Base-by-base conservation (phyloP, 1,140 invertebrate genomes). In the Grapholita molesta region DNA sequence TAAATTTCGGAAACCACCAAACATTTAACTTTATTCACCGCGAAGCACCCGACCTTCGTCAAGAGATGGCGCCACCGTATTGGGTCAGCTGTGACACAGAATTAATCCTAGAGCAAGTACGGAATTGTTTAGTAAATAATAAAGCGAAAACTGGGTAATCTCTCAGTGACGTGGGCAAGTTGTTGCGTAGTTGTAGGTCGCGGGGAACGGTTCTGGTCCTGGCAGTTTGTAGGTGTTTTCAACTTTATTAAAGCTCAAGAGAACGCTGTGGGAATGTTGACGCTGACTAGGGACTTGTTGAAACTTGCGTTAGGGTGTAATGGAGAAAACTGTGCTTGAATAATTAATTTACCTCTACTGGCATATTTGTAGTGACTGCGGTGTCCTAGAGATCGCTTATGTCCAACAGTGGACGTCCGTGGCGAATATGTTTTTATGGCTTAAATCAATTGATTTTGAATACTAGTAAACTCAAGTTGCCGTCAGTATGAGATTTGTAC, bases 51-150 rank as follows among this genome's bases (percentile, higher is more conserved):
- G 24, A 61, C 55, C 55, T 28, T 61, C 55, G 55, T 61, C 55
- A 61, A 57, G 53, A 57, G 53, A 57, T 57, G 53, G 53, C 53
- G 55, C 24, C 55, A 61, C 28, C 8, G 35, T 48, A 48, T 21
- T n/a, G 18, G 18, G 53, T 57, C 23, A 24, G 55, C 15, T 61
- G 55, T 25, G 55, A 61, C 55, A 28, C n/a, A 11, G 24, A 15
- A 57, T 57, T 61, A 61, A 61, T 61, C 55, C 38, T 42, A 7
- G 12, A 42, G 38, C 15, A 42, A 42, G 38, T 12, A 15, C 12
- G 38, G n/a, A 42, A 42, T 42, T 18, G 38, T 42, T 42, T 42
- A 42, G 38, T 42, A 42, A 42, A 42, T 42, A 42, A 42, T 42
- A 42, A 18, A 18, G 12, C 15, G n/a, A 15, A 7, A 18, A 18